Percentiles rank a stretch among this genome's conserved stretches.
phyloP scores from a whole-genome alignment of 2,113 vertebrate genomes.

The Cichladusa arquata region DNA sequence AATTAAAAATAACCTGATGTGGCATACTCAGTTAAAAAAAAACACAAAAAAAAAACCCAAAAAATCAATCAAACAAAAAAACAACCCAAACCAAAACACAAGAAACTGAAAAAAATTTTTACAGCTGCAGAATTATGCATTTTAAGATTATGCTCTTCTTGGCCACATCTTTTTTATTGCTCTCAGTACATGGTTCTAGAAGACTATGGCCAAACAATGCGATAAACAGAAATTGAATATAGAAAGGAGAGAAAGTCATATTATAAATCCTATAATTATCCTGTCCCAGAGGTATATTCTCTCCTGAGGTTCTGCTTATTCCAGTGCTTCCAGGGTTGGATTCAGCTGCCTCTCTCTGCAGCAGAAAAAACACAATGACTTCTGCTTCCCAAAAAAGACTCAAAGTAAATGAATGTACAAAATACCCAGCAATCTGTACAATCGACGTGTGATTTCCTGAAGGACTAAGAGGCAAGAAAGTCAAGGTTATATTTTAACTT shows the following conservation, averaged over 20 bases:
- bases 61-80: background rate
- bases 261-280: background rate
- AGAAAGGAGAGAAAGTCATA: background rate
- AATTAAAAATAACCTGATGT: background rate
- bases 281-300: background rate
- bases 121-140: background rate
- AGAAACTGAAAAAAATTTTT: background rate
- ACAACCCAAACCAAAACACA: too few relatives aligned
- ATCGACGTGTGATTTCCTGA: background rate
- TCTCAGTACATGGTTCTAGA: background rate
- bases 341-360: background rate
- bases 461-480: background rate
- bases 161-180: background rate
- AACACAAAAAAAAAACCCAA: background rate
- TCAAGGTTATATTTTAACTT: slow-evolving; percentile 26
- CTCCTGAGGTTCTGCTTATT: background rate
- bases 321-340: background rate
- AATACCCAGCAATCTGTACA: background rate
- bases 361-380: background rate
- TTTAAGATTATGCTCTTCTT: background rate
- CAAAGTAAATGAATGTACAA: background rate
- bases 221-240: background rate
- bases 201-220: background rate
- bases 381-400: background rate
- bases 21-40: background rate